phyloP scores from a whole-genome alignment of 2,797 vertebrate species.

The Spea hammondii region DNA sequence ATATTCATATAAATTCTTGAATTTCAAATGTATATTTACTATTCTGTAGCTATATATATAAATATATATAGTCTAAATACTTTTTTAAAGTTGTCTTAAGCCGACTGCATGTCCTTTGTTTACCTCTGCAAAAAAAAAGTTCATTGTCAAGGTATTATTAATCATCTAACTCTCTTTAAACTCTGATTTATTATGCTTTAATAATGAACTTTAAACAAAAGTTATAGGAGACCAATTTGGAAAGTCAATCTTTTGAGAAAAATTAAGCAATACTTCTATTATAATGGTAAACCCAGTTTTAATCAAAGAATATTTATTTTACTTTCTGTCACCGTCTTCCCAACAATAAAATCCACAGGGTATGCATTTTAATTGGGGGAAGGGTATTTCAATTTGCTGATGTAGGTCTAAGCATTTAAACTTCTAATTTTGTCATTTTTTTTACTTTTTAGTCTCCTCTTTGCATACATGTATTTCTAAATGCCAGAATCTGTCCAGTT shows the following conservation, averaged over 20 bases:
- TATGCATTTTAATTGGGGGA: too few species aligned
- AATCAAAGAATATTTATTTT: background rate
- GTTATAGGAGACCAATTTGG: conserved; percentile 1
- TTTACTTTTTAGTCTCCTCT: too few species aligned
- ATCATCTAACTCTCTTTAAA: background rate
- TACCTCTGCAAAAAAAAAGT: background rate
- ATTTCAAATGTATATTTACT: background rate
- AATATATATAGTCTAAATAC: too few species aligned
- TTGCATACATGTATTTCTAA: too few species aligned
- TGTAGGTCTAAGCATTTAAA: too few species aligned
- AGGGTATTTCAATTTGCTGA: too few species aligned
- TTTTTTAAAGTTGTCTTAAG: background rate
- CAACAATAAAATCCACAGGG: too few species aligned
- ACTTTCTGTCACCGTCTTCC: background rate
- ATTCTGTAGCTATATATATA: background rate
- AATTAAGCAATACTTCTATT: conserved; percentile 6
- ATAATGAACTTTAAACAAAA: conserved; percentile 7
- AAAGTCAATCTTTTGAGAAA: conserved; percentile 5
- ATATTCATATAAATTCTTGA: background rate
- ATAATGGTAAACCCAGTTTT: background rate
- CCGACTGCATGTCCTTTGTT: background rate
- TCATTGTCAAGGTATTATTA: background rate
- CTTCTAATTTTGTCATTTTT: too few species aligned
- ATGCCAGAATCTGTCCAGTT: too few species aligned
- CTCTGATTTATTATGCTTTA: conserved; percentile 1